These are phyloP conservation scores for Araneus ventricosus DNA, from an alignment of 1,140 invertebrate genomes.

Conservation along the genomic window DNA sequence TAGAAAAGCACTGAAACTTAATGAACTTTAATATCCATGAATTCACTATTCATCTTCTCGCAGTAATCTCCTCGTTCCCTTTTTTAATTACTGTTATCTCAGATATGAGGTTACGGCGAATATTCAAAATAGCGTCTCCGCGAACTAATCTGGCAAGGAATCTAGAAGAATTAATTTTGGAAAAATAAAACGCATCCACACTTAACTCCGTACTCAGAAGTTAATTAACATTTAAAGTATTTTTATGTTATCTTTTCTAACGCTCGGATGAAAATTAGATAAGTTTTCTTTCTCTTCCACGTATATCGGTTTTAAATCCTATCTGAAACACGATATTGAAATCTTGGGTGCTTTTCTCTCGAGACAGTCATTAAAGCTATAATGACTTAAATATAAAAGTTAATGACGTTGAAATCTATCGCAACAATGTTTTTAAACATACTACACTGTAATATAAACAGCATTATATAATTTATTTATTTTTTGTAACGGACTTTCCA, in stretches of 20 bases:
- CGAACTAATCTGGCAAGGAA: neutral
- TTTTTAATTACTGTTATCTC: neutral
- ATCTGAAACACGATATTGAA: too few relatives aligned
- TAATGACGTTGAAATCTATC: too few relatives aligned
- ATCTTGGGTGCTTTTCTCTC: too few relatives aligned
- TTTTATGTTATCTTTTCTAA: neutral
- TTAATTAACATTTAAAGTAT: conserved; percentile 12
- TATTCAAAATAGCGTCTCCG: neutral
- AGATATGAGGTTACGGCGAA: neutral
- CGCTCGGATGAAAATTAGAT: neutral
- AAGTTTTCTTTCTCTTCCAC: neutral
- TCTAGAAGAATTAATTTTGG: neutral
- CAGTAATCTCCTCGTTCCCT: neutral
- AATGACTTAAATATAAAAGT: too few relatives aligned
- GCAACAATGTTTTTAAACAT: too few relatives aligned
- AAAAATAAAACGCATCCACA: neutral
- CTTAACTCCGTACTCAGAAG: neutral
- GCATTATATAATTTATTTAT: too few relatives aligned
- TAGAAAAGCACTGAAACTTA: neutral
- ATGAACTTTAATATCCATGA: neutral
- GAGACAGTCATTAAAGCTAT: too few relatives aligned
- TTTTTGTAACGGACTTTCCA: too few relatives aligned
- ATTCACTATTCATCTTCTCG: neutral
- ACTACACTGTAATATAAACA: too few relatives aligned
- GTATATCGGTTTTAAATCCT: neutral